Evolutionary conservation across 1,140 invertebrate species (phyloP), one percentile per base, ranked within the genome.

Genomic region (Drosophila eugracilis): DNA sequence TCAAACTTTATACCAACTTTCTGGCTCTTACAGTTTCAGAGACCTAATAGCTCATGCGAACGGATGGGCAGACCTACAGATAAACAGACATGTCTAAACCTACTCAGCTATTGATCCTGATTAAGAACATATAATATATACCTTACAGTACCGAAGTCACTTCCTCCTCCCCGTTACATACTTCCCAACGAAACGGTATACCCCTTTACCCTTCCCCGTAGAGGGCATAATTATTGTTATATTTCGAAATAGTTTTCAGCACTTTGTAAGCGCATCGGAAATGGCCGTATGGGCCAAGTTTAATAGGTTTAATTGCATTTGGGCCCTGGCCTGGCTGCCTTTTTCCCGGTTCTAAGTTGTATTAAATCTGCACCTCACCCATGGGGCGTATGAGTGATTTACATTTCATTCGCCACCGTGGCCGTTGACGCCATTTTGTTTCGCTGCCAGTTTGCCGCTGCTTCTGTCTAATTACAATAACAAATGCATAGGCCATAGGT

Each of bases 401-500:
- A 75, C 57, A 58, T 48, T 53, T 55, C 62, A 54, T 42, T 47
- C 70, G 72, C 59, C 41, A 60, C 52, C n/a, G 48, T 12, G 44
- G 44, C 24, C 37, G 14, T 15, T 19, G 75, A 26, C 62, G 80
- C 81, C 80, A 86, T 86, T 86, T 86, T 84, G 76, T 84, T 80
- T 73, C 58, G 22, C 45, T 24, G 58, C 52, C 19, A 50, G 50
- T 28, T 10, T 36, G 50, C 14, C 15, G 41, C 30, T 24, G 57
- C 58, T 62, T 14, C 39, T 59, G 59, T 80, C 81, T 85, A 84
- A 84, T 84, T 84, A 86, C 80, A 79, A 84, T 80, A 85, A 78
- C 72, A 72, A 83, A 85, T 85, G 79, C 79, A 85, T 28, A 50
- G 50, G n/a, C 17, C 34, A 28, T 28, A 26, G 44, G 19, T 34